These are phyloP conservation scores for Buceros bicornis DNA, from an alignment of 2,797 vertebrate species.

Conservation along the genomic window DNA sequence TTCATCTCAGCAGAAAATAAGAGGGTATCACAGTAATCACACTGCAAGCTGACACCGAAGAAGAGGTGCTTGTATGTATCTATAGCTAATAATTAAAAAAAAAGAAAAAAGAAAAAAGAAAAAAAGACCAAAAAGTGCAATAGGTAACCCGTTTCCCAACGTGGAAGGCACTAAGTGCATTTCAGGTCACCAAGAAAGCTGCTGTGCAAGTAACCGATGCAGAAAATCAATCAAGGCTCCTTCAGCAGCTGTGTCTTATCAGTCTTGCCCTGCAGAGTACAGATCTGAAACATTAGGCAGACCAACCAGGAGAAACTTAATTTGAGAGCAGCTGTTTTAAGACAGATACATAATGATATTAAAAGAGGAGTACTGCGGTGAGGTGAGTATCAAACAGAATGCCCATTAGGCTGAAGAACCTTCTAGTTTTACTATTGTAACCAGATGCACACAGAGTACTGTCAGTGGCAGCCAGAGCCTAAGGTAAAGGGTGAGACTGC, in stretches of 20 bases:
- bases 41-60: not conserved
- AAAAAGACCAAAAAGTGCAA: not conserved
- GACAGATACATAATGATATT: constrained; percentile 13
- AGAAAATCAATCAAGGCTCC: constrained; percentile 9
- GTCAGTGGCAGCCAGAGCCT: not conserved
- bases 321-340: constrained; percentile 59
- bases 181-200: not conserved
- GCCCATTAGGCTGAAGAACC: not conserved
- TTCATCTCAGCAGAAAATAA: not conserved
- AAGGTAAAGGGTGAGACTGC: not conserved
- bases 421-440: not conserved
- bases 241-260: constrained; percentile 3
- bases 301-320: constrained; percentile 30
- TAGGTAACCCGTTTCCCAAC: not conserved
- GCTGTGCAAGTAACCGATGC: not conserved
- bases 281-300: constrained; percentile 22
- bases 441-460: rapidly evolving
- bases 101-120: too few species aligned
- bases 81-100: not conserved
- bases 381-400: constrained; percentile 1
- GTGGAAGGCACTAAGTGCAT: not conserved
- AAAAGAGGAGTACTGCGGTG: not conserved
- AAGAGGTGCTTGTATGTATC: not conserved
- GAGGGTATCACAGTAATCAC: not conserved
- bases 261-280: not conserved